phyloP scores from a whole-genome alignment of 2,888 invertebrate species.

The Biston stratarius region DNA sequence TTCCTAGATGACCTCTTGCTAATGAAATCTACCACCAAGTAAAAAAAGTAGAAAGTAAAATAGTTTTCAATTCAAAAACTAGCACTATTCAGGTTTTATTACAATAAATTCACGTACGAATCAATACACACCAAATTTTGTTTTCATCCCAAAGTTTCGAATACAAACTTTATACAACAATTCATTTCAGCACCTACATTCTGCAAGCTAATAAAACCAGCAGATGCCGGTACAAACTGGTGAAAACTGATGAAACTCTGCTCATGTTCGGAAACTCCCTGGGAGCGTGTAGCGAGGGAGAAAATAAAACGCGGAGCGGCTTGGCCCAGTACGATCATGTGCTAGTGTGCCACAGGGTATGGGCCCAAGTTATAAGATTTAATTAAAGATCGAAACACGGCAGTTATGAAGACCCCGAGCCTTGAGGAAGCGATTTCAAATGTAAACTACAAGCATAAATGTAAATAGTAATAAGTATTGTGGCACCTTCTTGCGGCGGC shows the following conservation, averaged over 20 bases:
- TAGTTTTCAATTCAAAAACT: too few species aligned
- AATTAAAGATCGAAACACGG: too few species aligned
- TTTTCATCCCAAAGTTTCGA: too few species aligned
- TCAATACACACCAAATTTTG: not conserved
- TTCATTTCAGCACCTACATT: conserved; percentile 4
- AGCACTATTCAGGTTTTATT: too few species aligned
- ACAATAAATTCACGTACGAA: not conserved
- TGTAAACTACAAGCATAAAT: too few species aligned
- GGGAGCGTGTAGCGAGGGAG: conserved; percentile 15
- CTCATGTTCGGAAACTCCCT: conserved; percentile 22
- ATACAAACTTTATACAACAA: not conserved
- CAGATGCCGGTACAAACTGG: conserved; percentile 3
- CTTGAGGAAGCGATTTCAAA: too few species aligned
- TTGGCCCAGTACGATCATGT: conserved; percentile 24
- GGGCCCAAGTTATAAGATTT: conserved; percentile 15
- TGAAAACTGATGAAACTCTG: conserved; percentile 16
- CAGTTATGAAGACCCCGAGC: too few species aligned
- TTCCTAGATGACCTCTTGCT: too few species aligned
- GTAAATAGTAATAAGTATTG: too few species aligned
- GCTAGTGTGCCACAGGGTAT: conserved; percentile 5
- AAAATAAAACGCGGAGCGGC: conserved; percentile 21
- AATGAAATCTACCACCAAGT: too few species aligned
- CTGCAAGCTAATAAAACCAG: conserved; percentile 18
- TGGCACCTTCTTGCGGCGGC: too few species aligned
- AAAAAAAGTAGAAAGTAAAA: too few species aligned